Evolutionary conservation across 2,797 vertebrate genomes (phyloP), one percentile per base, ranked within the genome.

Genomic region (Hypotaenidia okinawae): DNA sequence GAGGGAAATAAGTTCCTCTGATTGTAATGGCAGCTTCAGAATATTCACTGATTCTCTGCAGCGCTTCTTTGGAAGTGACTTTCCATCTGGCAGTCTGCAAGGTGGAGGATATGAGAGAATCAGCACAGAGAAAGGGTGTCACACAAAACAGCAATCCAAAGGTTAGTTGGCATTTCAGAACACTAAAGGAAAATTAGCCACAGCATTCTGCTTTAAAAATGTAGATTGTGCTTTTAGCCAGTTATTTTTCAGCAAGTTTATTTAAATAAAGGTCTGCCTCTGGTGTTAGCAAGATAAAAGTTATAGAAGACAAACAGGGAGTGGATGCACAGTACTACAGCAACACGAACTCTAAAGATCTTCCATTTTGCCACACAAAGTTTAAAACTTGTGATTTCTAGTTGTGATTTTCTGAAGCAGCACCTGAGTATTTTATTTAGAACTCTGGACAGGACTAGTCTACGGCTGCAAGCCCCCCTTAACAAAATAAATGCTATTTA

Each of bases 21-120:
- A 99, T 99, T 90, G 99, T 99, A 97, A 99, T 99, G 92, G 99
- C 99, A 7, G 99, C 99, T 97, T 99, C 99, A 8, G 99, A 99
- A 95, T 99, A 99, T 98, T 99, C 99, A 64, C 99, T 99, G 83
- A 99, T 99, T 95, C 99, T 99, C 97, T 99, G 99, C 21, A 99
- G 97, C 4, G 99, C 99, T 96, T 99, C 99, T 96, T 99, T 99
- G 76, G 99, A 99, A 2, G 99, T 99, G 55, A 99, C 99, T 97
- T 99, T 99, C 99, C 99, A 99, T 82, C 99, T 98, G 66, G 99
- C 99, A 77, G 99, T 99, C 99, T 99, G 96, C 7, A 95, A 75
- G 87, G 93, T 13, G 30, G 92, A 94, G 89, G 54, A n/a, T 1
- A 32, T 0, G 11, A 47, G 49, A 23, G 49, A 47, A 72, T 86